Conservation (phyloP, 2,113 vertebrate genomes). For the Atherinomorus stipes region DNA sequence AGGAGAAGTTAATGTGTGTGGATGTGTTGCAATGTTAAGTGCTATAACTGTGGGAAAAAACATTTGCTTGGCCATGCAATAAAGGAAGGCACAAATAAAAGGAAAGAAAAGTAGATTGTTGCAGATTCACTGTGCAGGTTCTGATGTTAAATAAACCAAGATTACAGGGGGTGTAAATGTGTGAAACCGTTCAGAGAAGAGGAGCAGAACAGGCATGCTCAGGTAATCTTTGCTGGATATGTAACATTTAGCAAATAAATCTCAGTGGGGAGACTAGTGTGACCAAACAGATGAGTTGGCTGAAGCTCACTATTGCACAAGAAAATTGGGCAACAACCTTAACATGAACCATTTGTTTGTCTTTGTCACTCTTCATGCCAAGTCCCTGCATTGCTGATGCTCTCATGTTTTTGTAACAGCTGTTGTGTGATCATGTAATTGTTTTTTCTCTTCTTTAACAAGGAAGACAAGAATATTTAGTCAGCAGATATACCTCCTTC, state of each 20-base stretch:
- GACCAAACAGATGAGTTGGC: constrained; percentile 60
- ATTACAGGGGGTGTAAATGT: constrained; percentile 36
- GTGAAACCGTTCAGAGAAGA: constrained; percentile 26
- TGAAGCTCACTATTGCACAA: constrained; percentile 44
- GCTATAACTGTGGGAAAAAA: background rate
- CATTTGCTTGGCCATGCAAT: background rate
- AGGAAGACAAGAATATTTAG: constrained; percentile 48
- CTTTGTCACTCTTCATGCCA: background rate
- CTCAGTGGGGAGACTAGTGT: constrained; percentile 30
- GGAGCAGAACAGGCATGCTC: constrained; percentile 25
- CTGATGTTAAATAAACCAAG: background rate
- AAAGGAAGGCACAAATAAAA: background rate
- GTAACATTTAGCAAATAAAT: constrained; percentile 58
- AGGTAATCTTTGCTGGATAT: constrained; percentile 38
- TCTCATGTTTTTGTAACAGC: background rate
- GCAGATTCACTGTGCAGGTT: background rate
- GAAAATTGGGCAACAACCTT: constrained; percentile 10
- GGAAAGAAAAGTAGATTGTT: background rate
- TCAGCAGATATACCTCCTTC: constrained; percentile 40
- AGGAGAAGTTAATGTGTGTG: background rate
- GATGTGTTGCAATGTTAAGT: background rate
- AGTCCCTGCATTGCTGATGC: background rate
- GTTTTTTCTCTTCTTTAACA: constrained; percentile 17
- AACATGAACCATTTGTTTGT: constrained; percentile 30
- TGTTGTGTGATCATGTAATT: constrained; percentile 43